Evolutionary conservation across 2,888 invertebrate genomes (phyloP).

Genomic region (Phengaris arion): DNA sequence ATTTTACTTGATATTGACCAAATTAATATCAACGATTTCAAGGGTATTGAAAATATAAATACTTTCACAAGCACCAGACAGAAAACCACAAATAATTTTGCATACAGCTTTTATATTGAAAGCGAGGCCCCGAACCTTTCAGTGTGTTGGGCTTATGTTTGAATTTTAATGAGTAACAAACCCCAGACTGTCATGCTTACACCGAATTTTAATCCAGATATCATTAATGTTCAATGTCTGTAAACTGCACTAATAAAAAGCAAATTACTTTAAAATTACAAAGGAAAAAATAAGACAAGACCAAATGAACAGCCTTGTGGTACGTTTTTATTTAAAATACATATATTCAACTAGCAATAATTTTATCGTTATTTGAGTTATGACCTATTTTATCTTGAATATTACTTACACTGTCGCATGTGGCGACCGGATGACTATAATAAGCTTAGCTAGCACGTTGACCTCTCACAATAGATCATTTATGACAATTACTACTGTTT

Average conservation of each 20-base stretch:
- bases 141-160: constrained; percentile 19
- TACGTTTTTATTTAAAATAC: background rate
- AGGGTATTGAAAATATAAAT: background rate
- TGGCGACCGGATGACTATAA: constrained; percentile 58
- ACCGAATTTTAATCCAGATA: background rate
- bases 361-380: constrained; percentile 50
- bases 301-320: background rate
- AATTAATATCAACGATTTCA: background rate
- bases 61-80: constrained; percentile 22
- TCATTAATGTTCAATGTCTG: background rate
- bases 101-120: constrained; percentile 21
- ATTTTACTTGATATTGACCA: background rate
- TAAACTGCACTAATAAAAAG: background rate
- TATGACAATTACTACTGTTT: constrained; percentile 14
- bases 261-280: background rate
- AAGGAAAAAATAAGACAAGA: background rate
- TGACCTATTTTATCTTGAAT: constrained; percentile 11
- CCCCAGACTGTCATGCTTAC: background rate
- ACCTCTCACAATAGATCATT: constrained; percentile 40
- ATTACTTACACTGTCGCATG: constrained; percentile 43
- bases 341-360: background rate
- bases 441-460: constrained; percentile 53
- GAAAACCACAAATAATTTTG: constrained; percentile 17
- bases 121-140: constrained; percentile 18
- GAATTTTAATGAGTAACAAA: constrained; percentile 11